A percentile compares a stretch with the other conserved stretches of the same genome.
These are phyloP conservation scores for Pseudotriccus pelzelni DNA, from an alignment of 2,797 vertebrate species.

Conservation along the genomic window DNA sequence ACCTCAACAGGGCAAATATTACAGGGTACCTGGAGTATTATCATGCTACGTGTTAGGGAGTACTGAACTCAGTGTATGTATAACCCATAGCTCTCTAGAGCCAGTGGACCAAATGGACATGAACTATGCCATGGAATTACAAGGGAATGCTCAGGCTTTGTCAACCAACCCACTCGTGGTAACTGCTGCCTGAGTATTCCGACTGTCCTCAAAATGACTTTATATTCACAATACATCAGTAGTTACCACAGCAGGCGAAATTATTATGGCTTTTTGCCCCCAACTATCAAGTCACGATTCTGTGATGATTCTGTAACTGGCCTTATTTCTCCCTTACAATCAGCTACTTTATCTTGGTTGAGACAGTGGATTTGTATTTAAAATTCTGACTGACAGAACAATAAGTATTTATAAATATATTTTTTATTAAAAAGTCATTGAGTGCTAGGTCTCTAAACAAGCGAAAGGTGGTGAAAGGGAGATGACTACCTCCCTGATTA, in stretches of 20 bases:
- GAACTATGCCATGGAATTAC: rapidly evolving
- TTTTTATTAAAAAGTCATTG: neutral
- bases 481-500: neutral
- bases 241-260: neutral
- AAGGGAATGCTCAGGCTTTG: neutral
- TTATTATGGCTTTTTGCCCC: rapidly evolving
- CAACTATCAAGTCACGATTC: neutral
- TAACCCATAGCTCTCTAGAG: neutral
- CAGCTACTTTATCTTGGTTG: neutral
- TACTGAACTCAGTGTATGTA: neutral
- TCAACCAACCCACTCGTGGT: neutral
- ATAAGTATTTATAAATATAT: neutral
- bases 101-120: neutral
- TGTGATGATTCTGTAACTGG: neutral
- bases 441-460: neutral
- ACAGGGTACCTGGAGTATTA: neutral
- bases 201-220: neutral
- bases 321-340: neutral
- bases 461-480: neutral
- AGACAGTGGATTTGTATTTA: neutral
- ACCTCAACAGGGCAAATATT: neutral
- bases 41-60: neutral
- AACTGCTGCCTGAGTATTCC: neutral
- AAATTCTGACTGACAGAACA: neutral
- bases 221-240: neutral